These are phyloP conservation scores for Calliopsis andreniformis DNA, from an alignment of 1,140 invertebrate genomes.

Conservation along the genomic window DNA sequence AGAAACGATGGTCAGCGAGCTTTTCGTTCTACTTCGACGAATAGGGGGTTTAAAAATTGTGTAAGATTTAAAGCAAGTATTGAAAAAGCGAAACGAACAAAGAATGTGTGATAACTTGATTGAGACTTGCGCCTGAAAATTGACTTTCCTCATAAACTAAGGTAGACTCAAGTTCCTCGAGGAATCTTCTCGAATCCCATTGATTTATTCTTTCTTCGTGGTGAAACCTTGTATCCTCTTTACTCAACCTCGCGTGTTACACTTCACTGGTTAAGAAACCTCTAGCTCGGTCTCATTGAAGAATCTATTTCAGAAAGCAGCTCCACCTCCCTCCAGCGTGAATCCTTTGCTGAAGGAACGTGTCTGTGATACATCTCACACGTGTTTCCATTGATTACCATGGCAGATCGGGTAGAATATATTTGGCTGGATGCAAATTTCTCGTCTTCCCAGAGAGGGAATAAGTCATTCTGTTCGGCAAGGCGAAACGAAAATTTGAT, in stretches of 20 bases:
- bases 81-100: too few species aligned
- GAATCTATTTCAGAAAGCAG: conserved; percentile 9
- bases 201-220: conserved; percentile 5
- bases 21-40: not conserved
- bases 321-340: not conserved
- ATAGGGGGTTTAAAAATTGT: not conserved
- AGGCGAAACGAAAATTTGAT: not conserved
- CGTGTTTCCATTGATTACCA: conserved; percentile 9
- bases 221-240: not conserved
- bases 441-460: not conserved
- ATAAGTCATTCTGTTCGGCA: not conserved
- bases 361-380: conserved; percentile 12
- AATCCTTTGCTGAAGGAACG: not conserved
- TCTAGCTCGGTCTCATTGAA: not conserved
- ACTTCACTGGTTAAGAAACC: not conserved
- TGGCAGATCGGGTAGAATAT: not conserved
- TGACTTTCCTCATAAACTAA: not conserved
- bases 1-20: not conserved
- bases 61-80: too few species aligned
- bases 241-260: not conserved
- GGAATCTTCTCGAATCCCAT: not conserved
- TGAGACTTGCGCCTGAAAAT: not conserved
- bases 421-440: conserved; percentile 7
- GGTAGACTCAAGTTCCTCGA: not conserved
- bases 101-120: too few species aligned